phyloP scores from a whole-genome alignment of 2,797 vertebrate species.

The Pseudochromis fuscus region DNA sequence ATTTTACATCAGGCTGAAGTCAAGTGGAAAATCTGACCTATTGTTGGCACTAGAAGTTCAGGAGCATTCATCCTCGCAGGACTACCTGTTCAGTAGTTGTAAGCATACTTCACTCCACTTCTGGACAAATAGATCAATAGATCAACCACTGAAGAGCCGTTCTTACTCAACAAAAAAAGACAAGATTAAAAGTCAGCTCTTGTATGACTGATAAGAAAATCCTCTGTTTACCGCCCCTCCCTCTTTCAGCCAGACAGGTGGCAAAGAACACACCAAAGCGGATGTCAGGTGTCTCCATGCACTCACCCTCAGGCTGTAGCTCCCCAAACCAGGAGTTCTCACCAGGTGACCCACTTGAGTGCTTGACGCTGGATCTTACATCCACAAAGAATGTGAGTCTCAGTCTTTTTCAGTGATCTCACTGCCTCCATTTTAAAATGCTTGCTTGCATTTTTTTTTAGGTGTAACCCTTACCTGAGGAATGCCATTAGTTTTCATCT shows the following conservation, averaged over 20 bases:
- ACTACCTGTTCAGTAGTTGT: background rate
- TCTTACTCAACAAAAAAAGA: background rate
- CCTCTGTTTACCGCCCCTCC: conserved; percentile 33
- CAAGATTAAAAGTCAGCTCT: background rate
- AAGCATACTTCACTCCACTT: background rate
- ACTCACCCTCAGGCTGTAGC: conserved; percentile 88
- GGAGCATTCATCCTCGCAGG: background rate
- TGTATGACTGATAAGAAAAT: conserved; percentile 30
- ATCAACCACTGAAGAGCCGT: background rate
- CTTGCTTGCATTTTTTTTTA: no score
- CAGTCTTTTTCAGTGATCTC: no score
- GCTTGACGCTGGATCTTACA: conserved; percentile 85
- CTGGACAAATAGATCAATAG: background rate
- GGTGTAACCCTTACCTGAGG: no score
- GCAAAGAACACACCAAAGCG: conserved; percentile 92
- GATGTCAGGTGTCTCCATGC: conserved; percentile 86
- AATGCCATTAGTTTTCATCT: no score
- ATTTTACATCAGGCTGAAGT: no score
- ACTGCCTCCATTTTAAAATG: no score
- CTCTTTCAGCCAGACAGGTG: conserved; percentile 91
- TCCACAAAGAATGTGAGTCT: conserved; percentile 78
- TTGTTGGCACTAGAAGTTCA: background rate
- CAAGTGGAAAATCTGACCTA: no score
- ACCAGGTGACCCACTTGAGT: conserved; percentile 86
- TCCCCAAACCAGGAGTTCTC: conserved; percentile 91